phyloP scores from a whole-genome alignment of 1,140 invertebrate species.

The Mizuhopecten yessoensis region DNA sequence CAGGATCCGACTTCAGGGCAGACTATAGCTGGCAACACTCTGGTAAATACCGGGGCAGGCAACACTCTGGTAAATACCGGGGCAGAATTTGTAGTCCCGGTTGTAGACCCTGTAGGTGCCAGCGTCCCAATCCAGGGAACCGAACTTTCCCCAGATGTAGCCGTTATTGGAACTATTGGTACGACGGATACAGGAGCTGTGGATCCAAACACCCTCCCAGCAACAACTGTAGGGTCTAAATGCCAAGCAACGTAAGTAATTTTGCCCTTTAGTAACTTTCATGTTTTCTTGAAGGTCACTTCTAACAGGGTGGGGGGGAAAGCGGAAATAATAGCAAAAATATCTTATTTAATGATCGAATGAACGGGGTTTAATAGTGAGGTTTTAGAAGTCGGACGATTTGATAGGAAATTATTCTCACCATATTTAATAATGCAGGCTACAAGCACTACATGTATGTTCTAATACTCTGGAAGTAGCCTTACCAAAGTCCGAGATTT shows the following conservation, averaged over 20 bases:
- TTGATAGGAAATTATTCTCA: too few species aligned
- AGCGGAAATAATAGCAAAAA: too few species aligned
- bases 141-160: background rate
- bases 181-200: background rate
- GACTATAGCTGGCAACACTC: background rate
- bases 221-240: background rate
- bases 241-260: slow-evolving; percentile 13
- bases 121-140: background rate
- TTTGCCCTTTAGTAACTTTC: too few species aligned
- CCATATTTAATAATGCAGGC: too few species aligned
- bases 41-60: background rate
- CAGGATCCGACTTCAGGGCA: background rate
- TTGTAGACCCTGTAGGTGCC: background rate
- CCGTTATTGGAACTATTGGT: background rate
- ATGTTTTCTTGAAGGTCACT: too few species aligned
- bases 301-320: too few species aligned
- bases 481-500: too few species aligned
- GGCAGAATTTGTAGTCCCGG: background rate
- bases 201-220: background rate
- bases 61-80: background rate
- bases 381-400: too few species aligned
- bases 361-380: too few species aligned
- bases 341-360: too few species aligned
- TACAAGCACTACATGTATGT: too few species aligned
- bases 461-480: too few species aligned